Base-by-base conservation (phyloP, 2,797 vertebrate species). In the Spheniscus humboldti region DNA sequence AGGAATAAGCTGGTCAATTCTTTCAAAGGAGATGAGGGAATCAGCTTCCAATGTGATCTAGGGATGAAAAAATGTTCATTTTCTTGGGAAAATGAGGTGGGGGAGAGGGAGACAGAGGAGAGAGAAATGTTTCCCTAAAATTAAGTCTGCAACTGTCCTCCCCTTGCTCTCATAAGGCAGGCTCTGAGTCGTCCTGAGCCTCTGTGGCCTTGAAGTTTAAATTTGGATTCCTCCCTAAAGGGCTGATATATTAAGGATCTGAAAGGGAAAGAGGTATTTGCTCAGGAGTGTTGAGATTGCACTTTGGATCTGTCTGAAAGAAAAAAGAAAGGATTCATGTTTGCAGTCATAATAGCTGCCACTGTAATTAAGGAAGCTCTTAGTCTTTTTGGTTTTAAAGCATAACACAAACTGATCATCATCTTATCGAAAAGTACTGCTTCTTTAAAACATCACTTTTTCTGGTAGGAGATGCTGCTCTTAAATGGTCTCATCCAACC, bases 141-240 rank as follows among this genome's bases (percentile, higher is more conserved):
- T 81, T 68, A 62, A 75, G 84, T 76, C 37, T 91, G 45, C 72
- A 62, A 3, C 53, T 88, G 33, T 77, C 73, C 48, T 92, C 45
- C 37, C 31, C n/a, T 71, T 13, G 1, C 33, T 94, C 22, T 93
- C 78, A 35, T 6, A 59, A 55, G 64, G 11, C 57, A 83, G 43
- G 28, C 37, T 84, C 25, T 50, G 75, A 77, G 78, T 43, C 86
- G 53, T 78, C 68, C 55, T 75, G 78, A 91, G 59, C 50, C 52
- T 86, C 60, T 71, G 67, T 86, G 80, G 56, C 91, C 78, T 90
- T 90, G 53, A 87, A 80, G 57, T 94, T 93, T 93, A 92, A 72
- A 91, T 91, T 57, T 79, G 53, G 55, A 83, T 94, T 94, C 62
- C 57, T 89, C 50, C 30, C 68, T 75, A 53, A 87, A 75, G 69